Base-by-base conservation (phyloP, 2,113 vertebrate species). In the Rhegmatorhina hoffmannsi region DNA sequence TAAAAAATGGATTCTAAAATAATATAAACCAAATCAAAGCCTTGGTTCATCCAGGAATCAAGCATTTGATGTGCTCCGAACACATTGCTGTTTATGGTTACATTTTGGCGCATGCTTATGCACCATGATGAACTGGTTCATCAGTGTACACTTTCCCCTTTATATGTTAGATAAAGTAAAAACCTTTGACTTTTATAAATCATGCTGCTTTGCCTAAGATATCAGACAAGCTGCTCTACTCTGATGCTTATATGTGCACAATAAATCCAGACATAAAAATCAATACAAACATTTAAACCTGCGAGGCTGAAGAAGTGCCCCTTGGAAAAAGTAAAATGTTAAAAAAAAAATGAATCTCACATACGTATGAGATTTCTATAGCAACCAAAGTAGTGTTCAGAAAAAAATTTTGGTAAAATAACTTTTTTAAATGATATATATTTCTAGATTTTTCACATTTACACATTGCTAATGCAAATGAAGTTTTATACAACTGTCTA, bases 281-380 rank as follows among this genome's bases (percentile, higher is more conserved):
- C 97, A 98, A 98, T 97, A 97, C 74, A 93, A 97, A 95, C 86
- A 96, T 95, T 97, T 97, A 97, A 98, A 97, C 87, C 68, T 92
- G 66, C 82, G 88, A 96, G 92, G 56, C 50, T 94, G 69, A 55
- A 96, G 84, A 97, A 96, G 60, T 78, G 88, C 55, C 79, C 72
- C 96, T 89, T 95, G 91, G 80, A 92, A 97, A 97, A 95, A 97
- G 92, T 93, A 91, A 96, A 86, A 97, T 91, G 89, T 77, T 96
- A 72, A 95, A 97, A 95, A 97, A 95, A 96, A 95, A 90, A 94
- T 49, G 14, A 91, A 89, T 89, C 62, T 95, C 68, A 84, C 10
- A 5, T 53, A 81, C 66, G 58, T 66, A 14, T 21, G 36, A 60
- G 64, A 85, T 87, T 88, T 84, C 38, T 72, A 17, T 62, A 91